Conservation (phyloP, 2,888 invertebrate genomes). For the Lochmaea crataegi region DNA sequence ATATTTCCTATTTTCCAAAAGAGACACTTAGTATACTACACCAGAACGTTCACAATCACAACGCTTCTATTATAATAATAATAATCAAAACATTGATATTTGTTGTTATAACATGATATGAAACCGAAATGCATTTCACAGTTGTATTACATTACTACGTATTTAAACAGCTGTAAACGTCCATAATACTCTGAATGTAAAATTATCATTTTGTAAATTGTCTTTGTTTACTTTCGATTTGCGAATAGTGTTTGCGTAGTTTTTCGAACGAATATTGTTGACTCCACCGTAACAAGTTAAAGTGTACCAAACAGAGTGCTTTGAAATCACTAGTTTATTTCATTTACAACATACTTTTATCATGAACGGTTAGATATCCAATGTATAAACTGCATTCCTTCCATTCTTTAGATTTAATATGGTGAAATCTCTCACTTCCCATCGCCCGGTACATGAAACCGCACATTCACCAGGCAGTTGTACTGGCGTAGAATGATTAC, state of each 20-base stretch:
- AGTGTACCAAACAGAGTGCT: no score
- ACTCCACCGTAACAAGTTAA: not conserved
- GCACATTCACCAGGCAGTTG: no score
- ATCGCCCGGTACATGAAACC: no score
- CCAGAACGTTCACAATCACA: not conserved
- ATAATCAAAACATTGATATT: slow-evolving; percentile 6
- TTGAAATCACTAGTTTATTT: no score
- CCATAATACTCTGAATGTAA: not conserved
- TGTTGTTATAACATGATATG: not conserved
- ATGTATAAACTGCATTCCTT: no score
- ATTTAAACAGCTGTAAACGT: slow-evolving; percentile 12
- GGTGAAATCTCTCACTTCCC: no score
- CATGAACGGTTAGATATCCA: no score
- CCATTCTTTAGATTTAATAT: no score
- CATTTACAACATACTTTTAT: no score
- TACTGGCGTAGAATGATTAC: no score
- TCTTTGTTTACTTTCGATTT: slow-evolving; percentile 11
- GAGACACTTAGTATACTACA: not conserved
- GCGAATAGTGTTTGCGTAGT: not conserved
- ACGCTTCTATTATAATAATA: not conserved
- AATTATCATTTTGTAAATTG: slow-evolving; percentile 13
- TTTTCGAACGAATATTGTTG: not conserved
- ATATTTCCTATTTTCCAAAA: not conserved
- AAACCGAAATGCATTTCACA: not conserved
- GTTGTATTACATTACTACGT: slow-evolving; percentile 6